Percentiles rank a stretch among this genome's conserved stretches.
phyloP scores from a whole-genome alignment of 2,113 vertebrate species.

The Psettodes erumei region DNA sequence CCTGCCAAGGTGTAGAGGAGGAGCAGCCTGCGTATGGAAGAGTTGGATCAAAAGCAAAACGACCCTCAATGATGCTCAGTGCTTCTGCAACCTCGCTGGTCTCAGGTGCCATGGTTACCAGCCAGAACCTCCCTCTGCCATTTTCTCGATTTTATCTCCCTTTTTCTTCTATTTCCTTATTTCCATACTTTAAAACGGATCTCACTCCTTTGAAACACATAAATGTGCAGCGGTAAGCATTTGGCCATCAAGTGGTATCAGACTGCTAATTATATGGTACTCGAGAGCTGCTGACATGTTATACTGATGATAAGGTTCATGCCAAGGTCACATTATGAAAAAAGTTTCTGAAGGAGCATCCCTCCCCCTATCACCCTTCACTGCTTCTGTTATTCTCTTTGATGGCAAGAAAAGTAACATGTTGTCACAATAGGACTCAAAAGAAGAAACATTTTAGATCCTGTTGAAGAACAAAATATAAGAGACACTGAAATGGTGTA shows the following conservation, averaged over 20 bases:
- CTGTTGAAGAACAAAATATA: conserved; percentile 6
- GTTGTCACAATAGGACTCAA: conserved; percentile 31
- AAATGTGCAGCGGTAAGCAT: not conserved
- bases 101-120: conserved; percentile 72
- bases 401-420: conserved; percentile 54
- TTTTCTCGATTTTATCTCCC: conserved; percentile 7
- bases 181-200: not conserved
- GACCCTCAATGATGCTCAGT: conserved; percentile 64
- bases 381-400: conserved; percentile 38
- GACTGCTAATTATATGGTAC: conserved; percentile 12
- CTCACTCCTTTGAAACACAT: not conserved
- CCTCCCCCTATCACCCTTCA: not conserved
- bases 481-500: not conserved
- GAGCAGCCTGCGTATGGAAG: conserved; percentile 47
- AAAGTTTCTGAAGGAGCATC: conserved; percentile 30
- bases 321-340: conserved; percentile 63
- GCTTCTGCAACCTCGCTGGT: conserved; percentile 42
- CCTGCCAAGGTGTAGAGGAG: conserved; percentile 57
- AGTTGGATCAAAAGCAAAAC: conserved; percentile 64
- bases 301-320: conserved; percentile 65
- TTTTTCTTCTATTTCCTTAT: not conserved
- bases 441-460: conserved; percentile 2
- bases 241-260: conserved; percentile 19
- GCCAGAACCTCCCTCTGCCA: conserved; percentile 7
- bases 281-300: conserved; percentile 8